Percentiles rank a stretch among this genome's conserved stretches.
Conservation (phyloP, 2,888 invertebrate genomes). For the Pachliopta kotzebuea region DNA sequence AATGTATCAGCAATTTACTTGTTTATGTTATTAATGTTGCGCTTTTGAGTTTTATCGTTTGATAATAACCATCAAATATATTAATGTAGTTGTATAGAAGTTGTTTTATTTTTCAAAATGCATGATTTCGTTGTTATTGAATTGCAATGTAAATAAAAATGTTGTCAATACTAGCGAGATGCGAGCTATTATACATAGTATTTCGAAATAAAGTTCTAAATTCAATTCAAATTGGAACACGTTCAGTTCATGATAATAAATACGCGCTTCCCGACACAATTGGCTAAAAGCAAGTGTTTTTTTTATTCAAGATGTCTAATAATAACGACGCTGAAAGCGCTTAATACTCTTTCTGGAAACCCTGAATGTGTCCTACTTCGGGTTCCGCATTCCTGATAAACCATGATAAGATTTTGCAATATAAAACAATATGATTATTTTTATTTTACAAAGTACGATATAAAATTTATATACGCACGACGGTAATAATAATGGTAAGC, state of each 20-base stretch:
- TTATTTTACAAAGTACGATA: not conserved
- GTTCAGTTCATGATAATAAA: conserved; percentile 43
- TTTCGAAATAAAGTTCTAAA: conserved; percentile 39
- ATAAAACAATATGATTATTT: conserved; percentile 1
- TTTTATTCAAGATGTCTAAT: conserved; percentile 41
- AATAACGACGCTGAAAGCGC: conserved; percentile 45
- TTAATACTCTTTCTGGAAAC: conserved; percentile 40
- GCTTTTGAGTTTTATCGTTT: conserved; percentile 25
- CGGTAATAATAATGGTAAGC: no score
- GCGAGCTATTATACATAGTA: conserved; percentile 36
- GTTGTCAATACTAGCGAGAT: conserved; percentile 32
- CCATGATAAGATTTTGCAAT: conserved; percentile 8
- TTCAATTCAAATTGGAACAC: conserved; percentile 41
- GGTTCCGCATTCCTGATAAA: conserved; percentile 42
- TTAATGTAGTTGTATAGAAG: not conserved
- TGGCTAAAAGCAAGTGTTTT: conserved; percentile 51
- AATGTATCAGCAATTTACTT: conserved; percentile 23
- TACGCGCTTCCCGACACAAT: conserved; percentile 48
- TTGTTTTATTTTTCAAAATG: not conserved
- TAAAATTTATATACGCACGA: not conserved
- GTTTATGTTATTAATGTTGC: conserved; percentile 23
- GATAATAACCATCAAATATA: conserved; percentile 29
- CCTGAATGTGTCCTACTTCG: conserved; percentile 29
- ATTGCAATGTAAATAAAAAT: conserved; percentile 14
- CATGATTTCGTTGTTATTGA: not conserved